Evolutionary conservation across 1,140 invertebrate species (phyloP).

Genomic region (Palaemon carinicauda): DNA sequence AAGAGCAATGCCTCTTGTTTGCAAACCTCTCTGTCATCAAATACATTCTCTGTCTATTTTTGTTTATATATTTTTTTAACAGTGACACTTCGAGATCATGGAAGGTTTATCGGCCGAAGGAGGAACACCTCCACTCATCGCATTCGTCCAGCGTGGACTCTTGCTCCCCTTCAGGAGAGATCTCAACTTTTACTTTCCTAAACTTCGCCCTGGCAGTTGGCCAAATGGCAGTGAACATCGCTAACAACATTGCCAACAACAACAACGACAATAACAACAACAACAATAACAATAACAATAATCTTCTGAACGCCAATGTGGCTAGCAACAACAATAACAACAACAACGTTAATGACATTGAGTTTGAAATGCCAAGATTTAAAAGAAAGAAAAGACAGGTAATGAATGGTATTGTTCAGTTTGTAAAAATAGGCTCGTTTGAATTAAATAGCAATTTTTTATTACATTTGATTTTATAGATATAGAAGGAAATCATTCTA

Average conservation of each 20-base stretch:
- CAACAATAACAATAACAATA: conserved; percentile 45
- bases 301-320: conserved; percentile 25
- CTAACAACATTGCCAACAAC: conserved; percentile 32
- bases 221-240: conserved; percentile 32
- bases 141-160: too few relatives aligned
- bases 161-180: background rate
- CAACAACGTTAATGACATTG: conserved; percentile 38
- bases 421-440: too few relatives aligned
- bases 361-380: background rate
- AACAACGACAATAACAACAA: conserved; percentile 48
- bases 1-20: background rate
- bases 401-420: too few relatives aligned
- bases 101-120: conserved; percentile 1
- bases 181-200: conserved; percentile 39
- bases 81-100: background rate
- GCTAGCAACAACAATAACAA: conserved; percentile 40
- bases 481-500: too few relatives aligned
- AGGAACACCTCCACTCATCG: background rate
- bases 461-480: too few relatives aligned
- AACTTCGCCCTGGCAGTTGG: conserved; percentile 42
- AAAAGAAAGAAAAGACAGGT: background rate
- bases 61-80: too few relatives aligned
- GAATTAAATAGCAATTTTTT: too few relatives aligned
- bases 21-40: background rate
- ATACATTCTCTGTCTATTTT: background rate